Percentiles rank a stretch among this genome's conserved stretches.
These are phyloP conservation scores for Thamnaconus septentrionalis DNA, from an alignment of 2,113 vertebrate genomes.

Conservation along the genomic window DNA sequence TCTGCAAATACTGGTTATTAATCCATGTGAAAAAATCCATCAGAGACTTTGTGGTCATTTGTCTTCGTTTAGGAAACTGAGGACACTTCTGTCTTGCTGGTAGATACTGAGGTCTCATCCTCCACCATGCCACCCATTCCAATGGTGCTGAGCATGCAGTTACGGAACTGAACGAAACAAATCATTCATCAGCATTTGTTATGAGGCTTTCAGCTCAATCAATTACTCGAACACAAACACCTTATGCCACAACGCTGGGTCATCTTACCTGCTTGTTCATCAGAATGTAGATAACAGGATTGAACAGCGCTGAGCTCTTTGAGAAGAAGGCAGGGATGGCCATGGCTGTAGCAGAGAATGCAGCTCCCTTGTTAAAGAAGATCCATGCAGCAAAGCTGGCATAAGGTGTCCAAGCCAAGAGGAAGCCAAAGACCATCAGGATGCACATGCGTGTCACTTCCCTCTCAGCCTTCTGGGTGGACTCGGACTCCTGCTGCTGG, in stretches of 20 bases:
- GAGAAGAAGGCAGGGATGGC: conserved; percentile 81
- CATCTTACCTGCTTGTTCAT: conserved; percentile 80
- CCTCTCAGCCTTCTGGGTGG: conserved; percentile 80
- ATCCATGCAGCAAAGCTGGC: conserved; percentile 78
- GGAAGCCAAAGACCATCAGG: conserved; percentile 80
- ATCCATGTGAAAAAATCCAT: background rate
- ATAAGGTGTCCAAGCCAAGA: conserved; percentile 79
- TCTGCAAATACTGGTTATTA: background rate
- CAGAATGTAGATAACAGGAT: conserved; percentile 74
- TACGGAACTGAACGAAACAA: conserved; percentile 75
- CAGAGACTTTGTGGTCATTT: background rate
- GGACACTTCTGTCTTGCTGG: conserved; percentile 84
- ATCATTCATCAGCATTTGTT: no score
- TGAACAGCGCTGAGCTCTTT: conserved; percentile 82
- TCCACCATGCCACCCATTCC: conserved; percentile 81
- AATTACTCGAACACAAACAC: no score
- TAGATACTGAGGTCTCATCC: conserved; percentile 78
- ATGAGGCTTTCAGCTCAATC: no score
- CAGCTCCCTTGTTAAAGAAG: conserved; percentile 79
- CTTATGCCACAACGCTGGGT: no score
- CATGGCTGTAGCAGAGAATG: conserved; percentile 71
- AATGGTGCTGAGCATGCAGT: conserved; percentile 82
- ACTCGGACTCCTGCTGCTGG: conserved; percentile 80
- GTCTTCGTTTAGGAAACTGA: conserved; percentile 43
- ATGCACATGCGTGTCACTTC: conserved; percentile 82